These are phyloP conservation scores for Cephus spinipes DNA, from an alignment of 2,888 invertebrate genomes.

Conservation along the genomic window DNA sequence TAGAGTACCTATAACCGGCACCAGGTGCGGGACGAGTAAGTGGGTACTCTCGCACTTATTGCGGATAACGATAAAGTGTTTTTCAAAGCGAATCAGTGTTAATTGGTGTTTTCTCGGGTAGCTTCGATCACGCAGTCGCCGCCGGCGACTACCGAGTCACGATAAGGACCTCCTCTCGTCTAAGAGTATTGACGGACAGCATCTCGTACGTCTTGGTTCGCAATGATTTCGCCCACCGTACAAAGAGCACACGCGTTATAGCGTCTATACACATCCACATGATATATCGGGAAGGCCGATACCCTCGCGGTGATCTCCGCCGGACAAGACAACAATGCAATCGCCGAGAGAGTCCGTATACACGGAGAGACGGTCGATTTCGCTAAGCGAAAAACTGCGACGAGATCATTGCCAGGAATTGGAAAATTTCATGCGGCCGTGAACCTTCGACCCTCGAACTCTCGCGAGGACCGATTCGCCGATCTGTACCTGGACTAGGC, in stretches of 20 bases:
- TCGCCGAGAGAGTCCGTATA: conserved; percentile 38
- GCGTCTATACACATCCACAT: conserved; percentile 14
- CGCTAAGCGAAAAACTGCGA: background rate
- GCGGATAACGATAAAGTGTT: conserved; percentile 47
- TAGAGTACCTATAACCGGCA: background rate
- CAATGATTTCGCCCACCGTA: conserved; percentile 13
- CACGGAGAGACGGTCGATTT: background rate
- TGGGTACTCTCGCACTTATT: conserved; percentile 23
- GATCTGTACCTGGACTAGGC: background rate
- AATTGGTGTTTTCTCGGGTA: conserved; percentile 52
- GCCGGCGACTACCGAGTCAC: background rate
- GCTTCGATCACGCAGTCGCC: conserved; percentile 22
- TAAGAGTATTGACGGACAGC: conserved; percentile 47
- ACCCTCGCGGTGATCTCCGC: conserved; percentile 63
- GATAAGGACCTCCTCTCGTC: conserved; percentile 27
- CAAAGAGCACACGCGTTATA: background rate
- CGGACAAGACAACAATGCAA: conserved; percentile 66
- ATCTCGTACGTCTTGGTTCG: conserved; percentile 26
- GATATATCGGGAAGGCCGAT: conserved; percentile 61
- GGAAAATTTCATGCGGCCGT: background rate
- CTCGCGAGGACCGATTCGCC: background rate
- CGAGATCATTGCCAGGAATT: background rate
- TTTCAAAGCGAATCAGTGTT: conserved; percentile 50
- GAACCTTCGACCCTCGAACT: background rate
- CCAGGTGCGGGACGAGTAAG: background rate